phyloP scores from a whole-genome alignment of 2,113 vertebrate genomes.

The Odontophorus gujanensis region DNA sequence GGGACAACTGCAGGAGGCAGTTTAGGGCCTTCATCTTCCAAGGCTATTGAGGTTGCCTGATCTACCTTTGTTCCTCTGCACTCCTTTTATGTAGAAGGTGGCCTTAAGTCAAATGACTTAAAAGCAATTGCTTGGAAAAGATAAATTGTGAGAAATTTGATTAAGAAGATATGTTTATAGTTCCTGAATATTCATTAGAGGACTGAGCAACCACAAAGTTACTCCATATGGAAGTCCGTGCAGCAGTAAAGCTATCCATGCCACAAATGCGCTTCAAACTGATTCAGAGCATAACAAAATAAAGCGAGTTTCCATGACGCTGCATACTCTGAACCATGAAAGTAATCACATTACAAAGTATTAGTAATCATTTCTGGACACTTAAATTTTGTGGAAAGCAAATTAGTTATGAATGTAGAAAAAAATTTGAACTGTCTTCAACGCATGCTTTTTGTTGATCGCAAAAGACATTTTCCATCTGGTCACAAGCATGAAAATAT shows the following conservation, averaged over 20 bases:
- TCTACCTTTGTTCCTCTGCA: not conserved
- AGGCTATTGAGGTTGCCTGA: not conserved
- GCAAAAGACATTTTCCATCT: constrained; percentile 69
- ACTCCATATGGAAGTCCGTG: not conserved
- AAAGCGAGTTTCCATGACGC: constrained; percentile 50
- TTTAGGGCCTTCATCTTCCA: not conserved
- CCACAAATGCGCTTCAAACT: not conserved
- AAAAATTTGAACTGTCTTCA: constrained; percentile 60
- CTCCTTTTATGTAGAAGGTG: not conserved
- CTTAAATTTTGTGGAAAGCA: constrained; percentile 64
- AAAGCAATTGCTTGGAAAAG: not conserved
- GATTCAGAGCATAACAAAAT: not conserved
- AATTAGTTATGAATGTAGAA: constrained; percentile 67
- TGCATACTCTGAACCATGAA: constrained; percentile 44
- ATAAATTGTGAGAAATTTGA: not conserved
- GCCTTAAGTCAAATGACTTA: not conserved
- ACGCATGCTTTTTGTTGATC: constrained; percentile 57
- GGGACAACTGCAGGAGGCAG: not conserved
- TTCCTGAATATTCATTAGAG: constrained; percentile 5
- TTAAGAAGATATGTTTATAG: not conserved
- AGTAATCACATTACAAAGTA: constrained; percentile 56
- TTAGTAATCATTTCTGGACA: constrained; percentile 63
- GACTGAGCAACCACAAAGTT: not conserved
- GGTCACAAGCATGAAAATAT: constrained; percentile 63
- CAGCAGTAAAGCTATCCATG: not conserved